Evolutionary conservation across 64 coral and sea anemone genomes (phyloP), one percentile per base, ranked within the genome.

Genomic region (Acropora tenuis): DNA sequence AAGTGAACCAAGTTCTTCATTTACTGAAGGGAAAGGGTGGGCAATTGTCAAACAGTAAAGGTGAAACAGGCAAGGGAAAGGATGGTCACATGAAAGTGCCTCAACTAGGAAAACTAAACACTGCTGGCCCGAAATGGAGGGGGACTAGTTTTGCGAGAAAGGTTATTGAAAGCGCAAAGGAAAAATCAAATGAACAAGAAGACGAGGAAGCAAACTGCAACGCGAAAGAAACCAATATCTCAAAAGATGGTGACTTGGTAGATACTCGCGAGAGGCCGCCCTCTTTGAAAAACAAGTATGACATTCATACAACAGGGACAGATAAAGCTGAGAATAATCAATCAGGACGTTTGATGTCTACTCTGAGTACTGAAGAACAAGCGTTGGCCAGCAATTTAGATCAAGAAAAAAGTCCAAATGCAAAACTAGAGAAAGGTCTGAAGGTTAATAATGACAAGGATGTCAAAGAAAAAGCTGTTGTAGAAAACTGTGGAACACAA

Each of bases 1-100:
- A 91, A 61, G 92, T 92, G 13, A 91, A 89, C 90, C 46, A 82
- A 83, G 47, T 80, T 46, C 55, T 77, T 20, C 53, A 18, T 41
- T 30, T 87, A 72, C 66, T 50, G 44, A 73, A 80, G 45, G n/a
- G 20, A 16, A 65, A 79, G 57, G 49, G 49, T 63, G 76, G 75
- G 59, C 52, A 4, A 86, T 17, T 19, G 16, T 44, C 41, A 48
- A 1, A 5, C 41, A 18, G 43, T 58, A 60, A 80, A 11, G 50
- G 47, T 73, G 53, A 65, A 7, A 75, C 57, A 67, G 76, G 42
- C 6, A 18, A 66, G 63, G 43, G 60, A 13, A 73, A 5, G 41
- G 18, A 77, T 40, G 11, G 11, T 57, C 49, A 69, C 8, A 44
- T 47, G 44, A 78, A 48, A 50, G 40, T 65, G 81, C 69, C 71